phyloP scores from a whole-genome alignment of 2,113 vertebrate species.

The Corynorhinus townsendii region DNA sequence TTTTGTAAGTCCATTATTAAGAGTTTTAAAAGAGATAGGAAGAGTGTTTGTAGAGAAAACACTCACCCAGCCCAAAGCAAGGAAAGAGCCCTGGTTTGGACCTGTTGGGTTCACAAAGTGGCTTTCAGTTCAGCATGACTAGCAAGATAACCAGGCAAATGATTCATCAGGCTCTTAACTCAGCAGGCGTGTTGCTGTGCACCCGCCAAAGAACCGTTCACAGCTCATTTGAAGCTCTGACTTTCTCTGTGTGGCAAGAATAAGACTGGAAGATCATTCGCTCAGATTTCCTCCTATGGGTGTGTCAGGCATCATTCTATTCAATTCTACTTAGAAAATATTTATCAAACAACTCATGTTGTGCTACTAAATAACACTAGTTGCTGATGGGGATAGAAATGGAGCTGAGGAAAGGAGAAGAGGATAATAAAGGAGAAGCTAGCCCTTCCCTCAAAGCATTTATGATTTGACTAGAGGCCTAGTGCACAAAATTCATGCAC shows the following conservation, averaged over 20 bases:
- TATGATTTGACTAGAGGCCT: not conserved
- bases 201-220: conserved; percentile 65
- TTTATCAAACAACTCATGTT: not conserved
- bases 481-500: too few species aligned
- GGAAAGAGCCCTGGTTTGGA: conserved; percentile 40
- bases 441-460: not conserved
- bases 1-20: conserved; percentile 17
- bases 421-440: not conserved
- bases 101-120: conserved; percentile 29
- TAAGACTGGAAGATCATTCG: conserved; percentile 54
- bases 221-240: conserved; percentile 76
- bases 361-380: not conserved
- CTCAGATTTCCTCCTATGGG: conserved; percentile 55
- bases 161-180: conserved; percentile 29
- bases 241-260: conserved; percentile 74
- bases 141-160: conserved; percentile 57
- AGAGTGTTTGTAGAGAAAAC: conserved; percentile 46
- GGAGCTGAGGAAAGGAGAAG: not conserved
- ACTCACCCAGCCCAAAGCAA: not conserved
- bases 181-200: conserved; percentile 57
- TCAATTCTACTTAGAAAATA: conserved; percentile 3
- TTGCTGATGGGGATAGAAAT: not conserved
- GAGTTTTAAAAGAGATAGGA: not conserved
- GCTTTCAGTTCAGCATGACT: conserved; percentile 54
- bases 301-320: conserved; percentile 20